phyloP scores from a whole-genome alignment of 2,113 vertebrate genomes.

The Rynchops niger region DNA sequence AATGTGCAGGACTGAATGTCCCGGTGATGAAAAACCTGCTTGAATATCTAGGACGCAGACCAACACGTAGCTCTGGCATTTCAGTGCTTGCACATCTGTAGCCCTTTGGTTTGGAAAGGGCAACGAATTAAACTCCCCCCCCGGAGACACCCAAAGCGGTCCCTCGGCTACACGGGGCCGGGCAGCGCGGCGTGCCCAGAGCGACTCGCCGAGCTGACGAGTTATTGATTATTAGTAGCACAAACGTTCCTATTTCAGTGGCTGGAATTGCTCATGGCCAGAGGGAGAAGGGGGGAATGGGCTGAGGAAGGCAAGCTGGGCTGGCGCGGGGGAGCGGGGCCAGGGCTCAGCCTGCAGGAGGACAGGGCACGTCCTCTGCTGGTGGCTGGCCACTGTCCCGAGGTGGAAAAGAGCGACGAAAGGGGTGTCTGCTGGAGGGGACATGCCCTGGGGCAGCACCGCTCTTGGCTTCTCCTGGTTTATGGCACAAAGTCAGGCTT shows the following conservation, averaged over 20 bases:
- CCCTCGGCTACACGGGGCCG: background rate
- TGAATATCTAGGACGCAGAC: background rate
- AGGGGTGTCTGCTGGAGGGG: background rate
- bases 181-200: background rate
- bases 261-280: background rate
- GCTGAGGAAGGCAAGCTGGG: background rate
- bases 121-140: background rate
- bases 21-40: background rate
- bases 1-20: background rate
- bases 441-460: background rate
- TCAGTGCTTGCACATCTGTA: background rate
- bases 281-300: background rate
- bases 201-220: background rate
- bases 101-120: background rate
- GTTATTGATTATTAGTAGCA: background rate
- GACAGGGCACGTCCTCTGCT: rapidly evolving
- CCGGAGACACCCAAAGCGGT: background rate
- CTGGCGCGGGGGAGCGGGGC: background rate
- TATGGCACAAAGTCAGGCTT: background rate
- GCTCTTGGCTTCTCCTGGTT: background rate
- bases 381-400: background rate
- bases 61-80: background rate
- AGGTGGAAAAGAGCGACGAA: rapidly evolving
- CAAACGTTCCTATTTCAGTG: background rate
- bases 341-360: background rate